Evolutionary conservation across 2,797 vertebrate species (phyloP).

Genomic region (Microctenopoma stevenorrisi): DNA sequence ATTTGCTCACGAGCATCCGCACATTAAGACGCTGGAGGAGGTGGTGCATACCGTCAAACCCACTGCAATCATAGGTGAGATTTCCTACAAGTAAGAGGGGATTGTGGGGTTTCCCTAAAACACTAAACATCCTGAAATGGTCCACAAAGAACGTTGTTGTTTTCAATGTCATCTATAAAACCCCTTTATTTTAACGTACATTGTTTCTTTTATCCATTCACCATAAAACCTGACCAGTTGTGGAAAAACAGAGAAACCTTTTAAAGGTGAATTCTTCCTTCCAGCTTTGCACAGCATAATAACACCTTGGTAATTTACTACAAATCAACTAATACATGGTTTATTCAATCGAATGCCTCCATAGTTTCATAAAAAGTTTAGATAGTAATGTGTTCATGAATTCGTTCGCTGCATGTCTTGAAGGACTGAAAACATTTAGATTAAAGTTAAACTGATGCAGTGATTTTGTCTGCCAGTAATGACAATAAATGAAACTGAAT

Average conservation of each 20-base stretch:
- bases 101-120: not conserved
- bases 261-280: slow-evolving; percentile 56
- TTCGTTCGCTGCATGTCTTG: slow-evolving; percentile 13
- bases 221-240: slow-evolving; percentile 47
- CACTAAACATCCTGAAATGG: not conserved
- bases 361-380: not conserved
- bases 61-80: slow-evolving; percentile 93
- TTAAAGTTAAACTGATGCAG: not conserved
- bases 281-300: not conserved
- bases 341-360: not conserved
- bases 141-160: not conserved
- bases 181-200: slow-evolving; percentile 7
- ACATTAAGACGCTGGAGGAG: slow-evolving; percentile 91
- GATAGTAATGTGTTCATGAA: not conserved
- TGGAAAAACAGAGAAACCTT: slow-evolving; percentile 56
- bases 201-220: slow-evolving; percentile 44
- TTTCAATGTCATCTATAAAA: slow-evolving; percentile 6
- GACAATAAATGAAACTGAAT: slow-evolving; percentile 4
- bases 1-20: slow-evolving; percentile 94
- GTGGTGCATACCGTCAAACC: slow-evolving; percentile 93
- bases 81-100: not conserved
- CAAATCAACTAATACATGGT: slow-evolving; percentile 36
- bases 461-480: not conserved
- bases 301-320: slow-evolving; percentile 23
- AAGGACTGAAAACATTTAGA: slow-evolving; percentile 4